Percentiles rank a stretch among this genome's conserved stretches.
Conservation (phyloP, 2,113 vertebrate species). For the Microcebus lehilahytsara region DNA sequence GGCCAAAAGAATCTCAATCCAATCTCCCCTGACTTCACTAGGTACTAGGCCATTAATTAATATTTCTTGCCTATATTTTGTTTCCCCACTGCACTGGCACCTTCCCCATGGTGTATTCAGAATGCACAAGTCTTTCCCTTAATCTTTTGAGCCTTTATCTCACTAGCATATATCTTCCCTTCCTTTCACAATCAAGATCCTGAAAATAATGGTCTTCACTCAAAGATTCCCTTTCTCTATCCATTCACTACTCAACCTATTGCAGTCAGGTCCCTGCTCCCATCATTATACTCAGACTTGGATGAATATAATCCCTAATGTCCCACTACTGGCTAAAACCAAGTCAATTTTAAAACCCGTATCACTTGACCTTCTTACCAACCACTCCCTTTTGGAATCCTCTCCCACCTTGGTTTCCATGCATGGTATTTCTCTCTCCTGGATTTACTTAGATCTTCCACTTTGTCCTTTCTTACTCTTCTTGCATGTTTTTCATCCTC, state of each 20-base stretch:
- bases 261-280: neutral
- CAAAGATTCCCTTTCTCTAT: neutral
- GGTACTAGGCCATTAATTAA: neutral
- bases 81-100: neutral
- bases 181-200: constrained; percentile 30
- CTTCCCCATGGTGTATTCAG: neutral
- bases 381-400: neutral
- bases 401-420: neutral
- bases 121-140: neutral
- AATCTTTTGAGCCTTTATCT: neutral
- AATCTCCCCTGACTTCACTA: neutral
- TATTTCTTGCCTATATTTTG: neutral
- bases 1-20: neutral
- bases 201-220: neutral
- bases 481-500: neutral
- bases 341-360: neutral
- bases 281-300: neutral
- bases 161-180: neutral
- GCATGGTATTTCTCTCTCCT: neutral
- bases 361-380: neutral
- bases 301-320: neutral
- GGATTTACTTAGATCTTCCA: neutral
- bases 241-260: neutral
- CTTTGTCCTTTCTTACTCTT: neutral
- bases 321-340: neutral